These are phyloP conservation scores for Leiothrix lutea DNA, from an alignment of 2,113 vertebrate genomes.

Conservation along the genomic window DNA sequence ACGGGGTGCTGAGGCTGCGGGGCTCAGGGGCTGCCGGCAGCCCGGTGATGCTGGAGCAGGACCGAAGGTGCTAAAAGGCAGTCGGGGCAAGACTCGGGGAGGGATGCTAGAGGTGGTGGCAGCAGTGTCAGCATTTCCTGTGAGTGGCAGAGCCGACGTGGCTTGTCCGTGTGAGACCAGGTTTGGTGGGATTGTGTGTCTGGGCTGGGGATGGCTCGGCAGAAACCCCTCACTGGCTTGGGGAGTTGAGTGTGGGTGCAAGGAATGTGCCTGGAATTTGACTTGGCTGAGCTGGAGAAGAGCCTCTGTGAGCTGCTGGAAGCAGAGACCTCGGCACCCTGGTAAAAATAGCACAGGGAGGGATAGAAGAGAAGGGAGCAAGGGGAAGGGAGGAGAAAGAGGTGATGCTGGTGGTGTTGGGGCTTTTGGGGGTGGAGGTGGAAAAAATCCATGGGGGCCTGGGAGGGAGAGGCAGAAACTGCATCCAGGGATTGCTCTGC, in stretches of 20 bases:
- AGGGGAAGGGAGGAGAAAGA: neutral
- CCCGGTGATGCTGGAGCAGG: neutral
- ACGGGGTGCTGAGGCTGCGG: fast-evolving
- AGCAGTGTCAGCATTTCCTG: fast-evolving
- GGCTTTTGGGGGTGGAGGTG: neutral
- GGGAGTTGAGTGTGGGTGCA: neutral
- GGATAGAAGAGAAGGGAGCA: neutral
- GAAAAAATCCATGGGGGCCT: neutral
- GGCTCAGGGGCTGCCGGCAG: neutral
- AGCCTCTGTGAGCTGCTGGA: neutral
- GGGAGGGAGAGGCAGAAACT: neutral
- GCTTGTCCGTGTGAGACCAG: neutral
- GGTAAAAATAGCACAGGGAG: neutral
- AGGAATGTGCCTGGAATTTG: neutral
- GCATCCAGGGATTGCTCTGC: neutral
- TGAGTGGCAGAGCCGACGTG: neutral
- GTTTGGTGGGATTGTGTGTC: neutral
- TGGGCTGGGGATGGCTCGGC: neutral
- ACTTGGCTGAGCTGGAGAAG: neutral
- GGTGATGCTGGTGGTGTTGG: neutral
- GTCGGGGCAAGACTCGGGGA: fast-evolving
- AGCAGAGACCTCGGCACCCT: neutral
- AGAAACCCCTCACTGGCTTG: neutral
- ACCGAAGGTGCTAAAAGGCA: neutral
- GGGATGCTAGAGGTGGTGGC: neutral